Evolutionary conservation across 1,140 invertebrate species (phyloP).

Genomic region (Macrobrachium rosenbergii): DNA sequence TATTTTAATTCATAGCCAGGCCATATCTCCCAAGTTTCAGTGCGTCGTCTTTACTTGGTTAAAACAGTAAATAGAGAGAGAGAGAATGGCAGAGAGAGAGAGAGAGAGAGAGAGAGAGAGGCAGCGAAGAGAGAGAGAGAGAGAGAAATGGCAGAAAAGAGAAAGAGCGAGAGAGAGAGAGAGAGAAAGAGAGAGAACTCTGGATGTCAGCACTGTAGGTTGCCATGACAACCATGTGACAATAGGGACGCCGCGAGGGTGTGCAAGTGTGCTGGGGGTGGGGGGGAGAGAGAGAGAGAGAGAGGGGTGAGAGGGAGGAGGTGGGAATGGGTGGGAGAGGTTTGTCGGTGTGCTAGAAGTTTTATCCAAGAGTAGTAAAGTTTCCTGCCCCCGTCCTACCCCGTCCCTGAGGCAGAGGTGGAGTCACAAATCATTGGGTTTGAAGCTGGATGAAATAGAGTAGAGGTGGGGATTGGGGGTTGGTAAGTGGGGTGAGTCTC

Average conservation of each 20-base stretch:
- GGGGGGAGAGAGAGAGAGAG: not conserved
- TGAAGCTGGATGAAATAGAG: not conserved
- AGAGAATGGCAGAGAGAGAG: not conserved
- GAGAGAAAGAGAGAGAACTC: not conserved
- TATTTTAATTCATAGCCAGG: too few species aligned
- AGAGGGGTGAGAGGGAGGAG: slow-evolving; percentile 14
- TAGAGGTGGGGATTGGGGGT: not conserved
- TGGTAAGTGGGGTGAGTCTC: too few species aligned
- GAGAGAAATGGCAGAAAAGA: not conserved
- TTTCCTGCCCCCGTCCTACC: too few species aligned
- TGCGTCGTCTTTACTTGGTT: not conserved
- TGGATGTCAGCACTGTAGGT: slow-evolving; percentile 37
- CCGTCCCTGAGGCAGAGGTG: too few species aligned
- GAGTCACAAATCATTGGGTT: too few species aligned
- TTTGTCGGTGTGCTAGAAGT: too few species aligned
- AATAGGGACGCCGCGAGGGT: slow-evolving; percentile 33
- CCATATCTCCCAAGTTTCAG: too few species aligned
- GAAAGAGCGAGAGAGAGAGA: not conserved
- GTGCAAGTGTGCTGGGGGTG: not conserved
- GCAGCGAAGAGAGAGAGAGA: not conserved
- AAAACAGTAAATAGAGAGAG: not conserved
- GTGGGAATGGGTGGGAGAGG: not conserved
- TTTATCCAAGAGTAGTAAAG: too few species aligned
- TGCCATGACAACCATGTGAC: slow-evolving; percentile 37
- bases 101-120: slow-evolving; percentile 3